A percentile compares a stretch with the other conserved stretches of the same genome.
phyloP scores from a whole-genome alignment of 2,888 invertebrate species.

The Amphimallon solstitiale region DNA sequence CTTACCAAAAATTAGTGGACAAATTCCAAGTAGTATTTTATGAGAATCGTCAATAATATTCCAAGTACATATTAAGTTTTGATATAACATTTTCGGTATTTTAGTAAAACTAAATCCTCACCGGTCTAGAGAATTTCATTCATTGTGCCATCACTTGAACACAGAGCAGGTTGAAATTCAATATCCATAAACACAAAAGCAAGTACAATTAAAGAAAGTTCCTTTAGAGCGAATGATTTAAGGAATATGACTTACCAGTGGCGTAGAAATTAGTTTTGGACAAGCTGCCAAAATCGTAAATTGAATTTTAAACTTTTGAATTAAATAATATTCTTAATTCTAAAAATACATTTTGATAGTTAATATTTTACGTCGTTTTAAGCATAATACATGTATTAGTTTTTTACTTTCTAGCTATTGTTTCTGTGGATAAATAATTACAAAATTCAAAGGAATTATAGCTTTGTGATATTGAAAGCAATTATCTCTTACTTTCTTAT shows the following conservation, averaged over 20 bases:
- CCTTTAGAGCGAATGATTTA: background rate
- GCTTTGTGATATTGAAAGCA: no score
- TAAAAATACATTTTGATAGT: no score
- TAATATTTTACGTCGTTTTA: no score
- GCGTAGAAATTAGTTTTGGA: background rate
- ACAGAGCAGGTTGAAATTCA: slow-evolving; percentile 33
- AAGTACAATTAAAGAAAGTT: background rate
- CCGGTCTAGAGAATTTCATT: background rate
- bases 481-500: no score
- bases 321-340: no score
- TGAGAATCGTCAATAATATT: slow-evolving; percentile 68
- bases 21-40: slow-evolving; percentile 66
- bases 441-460: no score
- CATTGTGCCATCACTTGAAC: background rate
- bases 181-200: slow-evolving; percentile 18
- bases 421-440: no score
- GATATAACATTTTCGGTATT: slow-evolving; percentile 30
- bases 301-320: no score
- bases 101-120: no score
- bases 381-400: no score
- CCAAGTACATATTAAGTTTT: slow-evolving; percentile 35
- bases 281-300: no score
- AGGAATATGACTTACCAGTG: background rate
- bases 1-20: slow-evolving; percentile 68
- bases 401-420: no score